Conservation (phyloP, 2,113 vertebrate genomes). For the Edolisoma coerulescens region DNA sequence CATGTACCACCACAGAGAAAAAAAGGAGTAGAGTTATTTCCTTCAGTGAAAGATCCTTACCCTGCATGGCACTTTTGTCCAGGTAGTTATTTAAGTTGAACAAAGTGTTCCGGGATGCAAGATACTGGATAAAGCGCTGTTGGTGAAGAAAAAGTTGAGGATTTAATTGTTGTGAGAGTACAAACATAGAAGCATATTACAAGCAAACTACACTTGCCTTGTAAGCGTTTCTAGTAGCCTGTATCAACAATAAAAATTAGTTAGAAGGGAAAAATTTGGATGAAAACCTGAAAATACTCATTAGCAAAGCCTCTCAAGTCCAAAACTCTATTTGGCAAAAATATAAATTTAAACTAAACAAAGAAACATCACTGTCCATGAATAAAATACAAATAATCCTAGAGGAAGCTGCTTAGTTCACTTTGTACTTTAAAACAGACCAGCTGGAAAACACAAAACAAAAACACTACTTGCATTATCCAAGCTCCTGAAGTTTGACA, state of each 20-base stretch:
- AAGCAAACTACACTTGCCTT: background rate
- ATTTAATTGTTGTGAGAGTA: background rate
- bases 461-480: background rate
- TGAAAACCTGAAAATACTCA: background rate
- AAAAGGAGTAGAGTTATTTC: background rate
- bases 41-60: conserved; percentile 63
- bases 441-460: background rate
- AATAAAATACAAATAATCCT: background rate
- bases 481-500: background rate
- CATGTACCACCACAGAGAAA: background rate
- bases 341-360: background rate
- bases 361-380: background rate
- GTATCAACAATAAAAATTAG: background rate
- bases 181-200: background rate
- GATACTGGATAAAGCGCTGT: conserved; percentile 93
- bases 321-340: background rate
- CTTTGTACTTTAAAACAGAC: background rate
- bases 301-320: background rate
- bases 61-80: conserved; percentile 92
- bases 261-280: background rate
- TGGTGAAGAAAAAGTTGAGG: background rate
- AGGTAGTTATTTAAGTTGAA: conserved; percentile 97
- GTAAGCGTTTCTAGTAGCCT: background rate
- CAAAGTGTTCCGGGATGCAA: conserved; percentile 91
- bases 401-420: background rate